Evolutionary conservation across 2,113 vertebrate species (phyloP).

Genomic region (Pelusios castaneus): DNA sequence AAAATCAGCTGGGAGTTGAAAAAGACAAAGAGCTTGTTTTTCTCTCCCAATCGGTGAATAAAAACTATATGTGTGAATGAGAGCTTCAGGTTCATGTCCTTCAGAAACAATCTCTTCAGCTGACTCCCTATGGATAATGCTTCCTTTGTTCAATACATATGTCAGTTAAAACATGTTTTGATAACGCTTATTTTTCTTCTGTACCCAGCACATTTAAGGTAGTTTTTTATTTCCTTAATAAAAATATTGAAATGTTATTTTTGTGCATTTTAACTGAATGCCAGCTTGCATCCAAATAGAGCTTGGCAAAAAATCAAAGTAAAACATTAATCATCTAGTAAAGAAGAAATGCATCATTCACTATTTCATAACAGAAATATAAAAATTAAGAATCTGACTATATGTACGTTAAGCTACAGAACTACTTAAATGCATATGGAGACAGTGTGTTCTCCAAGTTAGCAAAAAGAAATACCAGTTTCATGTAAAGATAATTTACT

Average conservation of each 20-base stretch:
- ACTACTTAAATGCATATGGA: neutral
- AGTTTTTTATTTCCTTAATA: neutral
- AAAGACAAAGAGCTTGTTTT: neutral
- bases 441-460: fast-evolving
- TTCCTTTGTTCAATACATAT: neutral
- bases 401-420: neutral
- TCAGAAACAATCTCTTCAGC: neutral
- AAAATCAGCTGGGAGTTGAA: too few species aligned
- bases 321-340: neutral
- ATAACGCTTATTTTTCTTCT: neutral
- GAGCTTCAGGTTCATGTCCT: neutral
- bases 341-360: neutral
- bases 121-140: neutral
- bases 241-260: neutral
- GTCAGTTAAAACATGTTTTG: neutral
- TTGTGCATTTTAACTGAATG: neutral
- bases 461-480: neutral
- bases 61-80: neutral
- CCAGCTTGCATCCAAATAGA: neutral
- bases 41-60: neutral
- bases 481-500: neutral
- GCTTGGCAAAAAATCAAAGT: neutral
- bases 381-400: neutral
- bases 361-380: neutral
- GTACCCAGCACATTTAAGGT: neutral